These are phyloP conservation scores for Enteromius mattozi DNA, from an alignment of 2,797 vertebrate species.

Conservation along the genomic window DNA sequence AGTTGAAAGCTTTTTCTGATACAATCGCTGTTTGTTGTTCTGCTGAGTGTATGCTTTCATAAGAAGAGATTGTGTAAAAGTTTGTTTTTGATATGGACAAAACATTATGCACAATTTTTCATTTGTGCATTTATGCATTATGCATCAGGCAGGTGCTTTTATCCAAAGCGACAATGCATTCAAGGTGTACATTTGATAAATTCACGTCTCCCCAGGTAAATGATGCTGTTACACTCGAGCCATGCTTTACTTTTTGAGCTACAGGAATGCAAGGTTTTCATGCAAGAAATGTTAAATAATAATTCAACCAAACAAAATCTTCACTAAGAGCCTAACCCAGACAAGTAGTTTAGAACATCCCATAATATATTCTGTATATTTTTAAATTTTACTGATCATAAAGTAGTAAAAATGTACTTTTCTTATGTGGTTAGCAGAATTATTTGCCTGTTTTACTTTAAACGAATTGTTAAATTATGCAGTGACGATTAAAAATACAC, in stretches of 20 bases:
- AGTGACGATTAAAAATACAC: neutral
- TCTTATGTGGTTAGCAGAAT: neutral
- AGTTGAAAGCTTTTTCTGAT: constrained; percentile 17
- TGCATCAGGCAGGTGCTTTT: constrained; percentile 14
- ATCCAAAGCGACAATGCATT: constrained; percentile 11
- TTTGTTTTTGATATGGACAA: constrained; percentile 12
- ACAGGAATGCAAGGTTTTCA: constrained; percentile 1
- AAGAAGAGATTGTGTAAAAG: constrained; percentile 2
- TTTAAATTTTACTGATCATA: neutral
- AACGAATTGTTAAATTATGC: neutral
- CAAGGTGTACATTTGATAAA: neutral
- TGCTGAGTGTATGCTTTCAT: neutral
- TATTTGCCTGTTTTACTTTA: neutral
- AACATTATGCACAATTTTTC: neutral
- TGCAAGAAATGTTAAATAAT: neutral
- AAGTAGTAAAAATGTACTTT: neutral
- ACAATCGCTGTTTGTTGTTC: constrained; percentile 16
- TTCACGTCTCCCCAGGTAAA: neutral
- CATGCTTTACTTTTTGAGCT: neutral
- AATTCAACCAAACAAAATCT: neutral
- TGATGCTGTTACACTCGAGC: neutral
- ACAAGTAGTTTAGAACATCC: neutral
- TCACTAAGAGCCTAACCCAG: neutral
- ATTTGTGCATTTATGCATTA: constrained; percentile 18
- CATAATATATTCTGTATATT: neutral